Base-by-base conservation (phyloP, 2,888 invertebrate genomes). In the Pinctada fucata region DNA sequence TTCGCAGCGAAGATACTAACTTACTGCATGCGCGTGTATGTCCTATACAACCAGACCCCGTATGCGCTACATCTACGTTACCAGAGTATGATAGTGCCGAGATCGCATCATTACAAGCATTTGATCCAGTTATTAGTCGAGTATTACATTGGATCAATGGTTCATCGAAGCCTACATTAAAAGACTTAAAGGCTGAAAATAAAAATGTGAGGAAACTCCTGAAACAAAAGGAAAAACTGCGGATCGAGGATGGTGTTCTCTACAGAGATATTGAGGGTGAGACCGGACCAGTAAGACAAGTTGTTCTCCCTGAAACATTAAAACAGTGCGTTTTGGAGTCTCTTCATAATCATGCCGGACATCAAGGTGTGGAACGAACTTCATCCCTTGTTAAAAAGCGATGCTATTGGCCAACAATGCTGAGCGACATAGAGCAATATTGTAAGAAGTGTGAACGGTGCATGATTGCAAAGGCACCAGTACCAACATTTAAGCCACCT, bases 351-450 rank as follows among this genome's bases (percentile, higher is more conserved):
- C 45, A 45, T 45, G 47, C 74, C 47, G 81, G 80, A 47, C 81
- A 84, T 71, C 81, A 80, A 63, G 80, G 80, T 5, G 49, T 64
- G 13, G 80, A 83, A 68, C n/a, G 79, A 72, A 84, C 82, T 3
- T 2, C 76, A 8, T 58, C 74, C 1, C 58, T 83, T 47, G 64
- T 79, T 5, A 72, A 64, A 50, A 76, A 71, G 45, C 67, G 82
- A 48, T 82, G 79, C 77, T 83, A 79, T 58, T 82, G 78, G 82
- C 66, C 76, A 45, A 76, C 80, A 5, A 78, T 83, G 72, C 8
- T 69, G 1, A 74, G 51, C 2, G 75, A 77, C 49, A 66, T 82
- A 4, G 65, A 78, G 13, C 48, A 49, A 3, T 77, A 76, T 71
- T 70, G 73, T 45, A 64, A 73, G 49, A 16, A 72, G 51, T 83